Base-by-base conservation (phyloP, 2,888 invertebrate species). In the Unio pictorum region DNA sequence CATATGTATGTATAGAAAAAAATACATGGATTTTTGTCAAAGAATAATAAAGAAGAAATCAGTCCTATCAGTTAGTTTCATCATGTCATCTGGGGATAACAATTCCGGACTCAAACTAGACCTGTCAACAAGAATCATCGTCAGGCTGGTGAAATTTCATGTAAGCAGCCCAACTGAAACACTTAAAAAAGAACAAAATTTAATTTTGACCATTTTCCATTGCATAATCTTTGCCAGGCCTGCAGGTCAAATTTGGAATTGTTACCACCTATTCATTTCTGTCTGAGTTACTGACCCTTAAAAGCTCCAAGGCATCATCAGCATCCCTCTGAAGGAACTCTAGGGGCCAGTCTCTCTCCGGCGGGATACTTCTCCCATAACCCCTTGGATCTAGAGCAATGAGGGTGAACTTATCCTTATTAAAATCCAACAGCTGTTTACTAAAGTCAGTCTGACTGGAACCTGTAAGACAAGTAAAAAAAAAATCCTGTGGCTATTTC, bases 321-420 rank as follows among this genome's bases (percentile, higher is more conserved):
- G 96, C 96, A 91, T 97, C 96, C 75, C 92, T 92, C 69, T 93
- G 92, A 81, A 93, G 94, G 88, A 95, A 95, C 81, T 95, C 92
- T 0, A 91, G 82, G 0, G 92, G 91, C 86, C 95, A 96, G n/a
- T 92, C 91, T 76, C 94, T 92, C 34, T 93, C 91, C 0, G 95
- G 95, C 0, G 96, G 96, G 75, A 94, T 92, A 72, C 95, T 96
- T 73, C 93, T 93, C 1, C 96, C 96, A 91, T 95, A 96, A 0
- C 96, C 96, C 0, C 95, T 95, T 0, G 96, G 96, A 90, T 97
- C 93, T 85, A 90, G 88, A 17, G 86, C 85, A 59, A 90, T 79
- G 55, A 90, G 28, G 0, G 88, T 89, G 74, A 88, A 87, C 30
- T 85, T 76, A 54, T 81, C 75, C 74, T 89, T 90, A 86, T 94